Evolutionary conservation across 2,888 invertebrate species (phyloP).

Genomic region (Spilarctia lutea): DNA sequence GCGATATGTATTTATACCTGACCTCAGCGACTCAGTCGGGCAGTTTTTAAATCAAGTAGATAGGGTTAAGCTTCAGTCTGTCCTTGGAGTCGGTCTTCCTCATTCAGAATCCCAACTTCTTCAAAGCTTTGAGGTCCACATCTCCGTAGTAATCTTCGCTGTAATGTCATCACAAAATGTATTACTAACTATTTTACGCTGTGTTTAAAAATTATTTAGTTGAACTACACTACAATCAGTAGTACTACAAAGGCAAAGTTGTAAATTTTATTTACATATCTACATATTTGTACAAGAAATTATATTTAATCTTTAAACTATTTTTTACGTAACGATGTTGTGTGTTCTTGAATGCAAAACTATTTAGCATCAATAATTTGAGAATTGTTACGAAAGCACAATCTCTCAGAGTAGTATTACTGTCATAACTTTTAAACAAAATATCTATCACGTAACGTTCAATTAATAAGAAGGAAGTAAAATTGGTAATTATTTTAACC

Average conservation of each 20-base stretch:
- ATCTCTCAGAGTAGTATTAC: background rate
- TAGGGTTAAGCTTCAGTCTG: constrained; percentile 80
- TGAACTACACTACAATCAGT: background rate
- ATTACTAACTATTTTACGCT: background rate
- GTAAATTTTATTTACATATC: background rate
- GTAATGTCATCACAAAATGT: constrained; percentile 60
- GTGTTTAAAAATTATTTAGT: background rate
- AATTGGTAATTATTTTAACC: background rate
- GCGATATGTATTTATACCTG: constrained; percentile 15
- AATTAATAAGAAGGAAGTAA: background rate
- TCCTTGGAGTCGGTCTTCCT: constrained; percentile 81
- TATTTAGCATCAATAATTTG: background rate
- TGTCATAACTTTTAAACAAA: background rate
- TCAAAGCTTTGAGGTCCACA: constrained; percentile 94
- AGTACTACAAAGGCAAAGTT: background rate
- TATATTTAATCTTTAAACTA: no score
- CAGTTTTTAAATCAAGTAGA: constrained; percentile 66
- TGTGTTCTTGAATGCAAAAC: background rate
- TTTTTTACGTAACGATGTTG: no score
- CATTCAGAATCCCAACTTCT: constrained; percentile 92
- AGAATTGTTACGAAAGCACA: background rate
- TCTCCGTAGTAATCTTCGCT: constrained; percentile 98
- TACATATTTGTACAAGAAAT: background rate
- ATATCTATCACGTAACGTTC: background rate
- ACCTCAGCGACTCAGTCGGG: background rate